phyloP scores from a whole-genome alignment of 1,140 invertebrate species.

The Coptotermes formosanus region DNA sequence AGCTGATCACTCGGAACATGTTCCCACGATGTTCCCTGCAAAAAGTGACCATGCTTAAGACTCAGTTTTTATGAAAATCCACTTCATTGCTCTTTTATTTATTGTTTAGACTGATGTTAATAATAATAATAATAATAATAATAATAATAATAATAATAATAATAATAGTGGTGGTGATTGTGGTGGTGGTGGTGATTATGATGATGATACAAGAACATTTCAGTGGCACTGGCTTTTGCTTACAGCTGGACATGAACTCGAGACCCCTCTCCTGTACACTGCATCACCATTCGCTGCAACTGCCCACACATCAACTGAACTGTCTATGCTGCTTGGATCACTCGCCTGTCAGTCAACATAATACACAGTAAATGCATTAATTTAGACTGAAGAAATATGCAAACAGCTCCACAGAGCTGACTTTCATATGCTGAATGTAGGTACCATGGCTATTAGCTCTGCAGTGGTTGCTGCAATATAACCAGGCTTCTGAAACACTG shows the following conservation, averaged over 20 bases:
- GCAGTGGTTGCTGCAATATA: no score
- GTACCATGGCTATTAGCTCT: no score
- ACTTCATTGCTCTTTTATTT: no score
- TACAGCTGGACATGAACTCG: slow-evolving; percentile 64
- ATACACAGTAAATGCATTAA: neutral
- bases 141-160: slow-evolving; percentile 9
- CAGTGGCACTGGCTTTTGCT: slow-evolving; percentile 37
- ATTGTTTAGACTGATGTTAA: no score
- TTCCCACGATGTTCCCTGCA: slow-evolving; percentile 73
- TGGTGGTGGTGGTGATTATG: no score
- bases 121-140: slow-evolving; percentile 34
- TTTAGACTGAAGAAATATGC: no score
- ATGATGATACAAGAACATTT: neutral
- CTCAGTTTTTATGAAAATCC: no score
- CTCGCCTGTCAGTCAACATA: slow-evolving; percentile 30
- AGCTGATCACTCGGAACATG: slow-evolving; percentile 76
- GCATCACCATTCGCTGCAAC: slow-evolving; percentile 79
- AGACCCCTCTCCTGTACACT: slow-evolving; percentile 73
- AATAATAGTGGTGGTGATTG: no score
- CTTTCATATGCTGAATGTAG: no score
- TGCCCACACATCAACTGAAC: slow-evolving; percentile 63
- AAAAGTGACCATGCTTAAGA: neutral
- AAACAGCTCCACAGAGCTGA: no score
- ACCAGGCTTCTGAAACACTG: no score
- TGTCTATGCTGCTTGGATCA: slow-evolving; percentile 19